These are phyloP conservation scores for Tiliacea citrago DNA, from an alignment of 2,888 invertebrate genomes.

Conservation along the genomic window DNA sequence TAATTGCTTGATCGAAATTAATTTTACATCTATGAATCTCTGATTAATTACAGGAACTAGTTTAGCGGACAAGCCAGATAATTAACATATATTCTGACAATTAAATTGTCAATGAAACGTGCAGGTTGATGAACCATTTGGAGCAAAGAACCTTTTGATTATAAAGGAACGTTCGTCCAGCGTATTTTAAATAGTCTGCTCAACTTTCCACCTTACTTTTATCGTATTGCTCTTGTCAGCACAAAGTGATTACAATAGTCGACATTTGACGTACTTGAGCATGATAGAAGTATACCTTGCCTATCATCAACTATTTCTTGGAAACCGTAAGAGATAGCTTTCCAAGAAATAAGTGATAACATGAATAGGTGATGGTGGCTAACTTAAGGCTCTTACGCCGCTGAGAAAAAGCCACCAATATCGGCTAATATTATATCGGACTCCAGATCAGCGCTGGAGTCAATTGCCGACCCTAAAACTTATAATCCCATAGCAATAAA, in stretches of 20 bases:
- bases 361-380: too few species aligned
- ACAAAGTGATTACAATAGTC: neutral
- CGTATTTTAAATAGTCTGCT: neutral
- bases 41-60: slow-evolving; percentile 30
- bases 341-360: too few species aligned
- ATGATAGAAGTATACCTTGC: neutral
- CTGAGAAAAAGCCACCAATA: too few species aligned
- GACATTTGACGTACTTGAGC: neutral
- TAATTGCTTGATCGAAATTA: slow-evolving; percentile 35
- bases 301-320: neutral
- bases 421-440: too few species aligned
- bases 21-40: slow-evolving; percentile 24
- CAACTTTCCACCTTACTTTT: neutral
- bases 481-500: too few species aligned
- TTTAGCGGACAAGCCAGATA: neutral
- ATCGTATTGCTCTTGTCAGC: neutral
- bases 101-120: neutral
- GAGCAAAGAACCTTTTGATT: neutral
- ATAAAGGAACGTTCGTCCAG: neutral
- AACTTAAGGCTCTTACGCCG: too few species aligned
- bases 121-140: slow-evolving; percentile 4
- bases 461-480: too few species aligned
- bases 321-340: neutral
- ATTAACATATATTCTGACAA: neutral
- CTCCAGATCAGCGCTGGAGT: too few species aligned